Percentiles rank a stretch among this genome's conserved stretches.
These are phyloP conservation scores for Leptodirus hochenwartii DNA, from an alignment of 2,888 invertebrate species.

Conservation along the genomic window DNA sequence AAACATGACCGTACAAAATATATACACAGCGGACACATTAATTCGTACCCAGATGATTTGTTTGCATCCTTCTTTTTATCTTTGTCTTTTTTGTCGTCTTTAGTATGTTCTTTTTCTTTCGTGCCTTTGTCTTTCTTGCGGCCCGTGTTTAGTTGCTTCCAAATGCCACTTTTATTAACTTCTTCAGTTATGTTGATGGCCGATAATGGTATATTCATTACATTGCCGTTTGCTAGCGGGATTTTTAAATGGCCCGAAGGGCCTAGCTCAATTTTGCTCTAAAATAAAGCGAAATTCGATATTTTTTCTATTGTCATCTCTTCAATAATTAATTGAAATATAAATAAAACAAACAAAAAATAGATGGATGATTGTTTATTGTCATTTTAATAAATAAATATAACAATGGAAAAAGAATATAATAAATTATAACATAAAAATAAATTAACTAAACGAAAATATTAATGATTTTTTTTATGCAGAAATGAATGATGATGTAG, in stretches of 20 bases:
- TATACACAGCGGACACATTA: neutral
- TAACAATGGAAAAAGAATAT: too few relatives aligned
- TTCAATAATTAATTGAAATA: conserved; percentile 3
- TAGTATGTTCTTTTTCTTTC: conserved; percentile 55
- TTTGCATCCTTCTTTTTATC: conserved; percentile 14
- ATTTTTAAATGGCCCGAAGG: conserved; percentile 56
- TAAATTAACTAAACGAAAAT: too few relatives aligned
- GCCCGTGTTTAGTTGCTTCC: conserved; percentile 75
- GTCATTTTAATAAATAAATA: too few relatives aligned
- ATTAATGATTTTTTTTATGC: too few relatives aligned
- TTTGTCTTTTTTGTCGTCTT: conserved; percentile 39
- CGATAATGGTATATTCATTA: conserved; percentile 72
- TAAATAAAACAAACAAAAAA: neutral
- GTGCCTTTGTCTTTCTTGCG: conserved; percentile 30
- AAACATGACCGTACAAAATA: conserved; percentile 6
- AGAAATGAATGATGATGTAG: too few relatives aligned
- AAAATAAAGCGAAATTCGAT: neutral
- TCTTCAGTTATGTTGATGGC: conserved; percentile 87
- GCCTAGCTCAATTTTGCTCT: conserved; percentile 11
- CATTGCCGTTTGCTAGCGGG: conserved; percentile 72
- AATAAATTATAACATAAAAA: too few relatives aligned
- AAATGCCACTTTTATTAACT: conserved; percentile 81
- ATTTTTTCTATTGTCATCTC: conserved; percentile 5
- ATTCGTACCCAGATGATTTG: conserved; percentile 12
- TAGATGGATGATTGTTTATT: too few relatives aligned